These are phyloP conservation scores for Bombylius major DNA, from an alignment of 2,888 invertebrate genomes.

Conservation along the genomic window DNA sequence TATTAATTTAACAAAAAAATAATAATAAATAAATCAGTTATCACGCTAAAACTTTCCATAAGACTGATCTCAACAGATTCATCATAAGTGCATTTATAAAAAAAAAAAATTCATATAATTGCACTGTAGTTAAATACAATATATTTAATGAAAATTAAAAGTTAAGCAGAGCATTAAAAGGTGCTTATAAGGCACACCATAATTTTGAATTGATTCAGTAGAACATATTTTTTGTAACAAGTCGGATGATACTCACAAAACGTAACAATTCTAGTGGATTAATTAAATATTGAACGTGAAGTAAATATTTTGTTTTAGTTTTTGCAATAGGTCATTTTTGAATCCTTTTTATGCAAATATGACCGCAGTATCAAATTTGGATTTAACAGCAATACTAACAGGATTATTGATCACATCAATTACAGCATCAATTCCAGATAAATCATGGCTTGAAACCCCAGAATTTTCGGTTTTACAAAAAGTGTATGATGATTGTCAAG, in stretches of 20 bases:
- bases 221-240: not conserved
- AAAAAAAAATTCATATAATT: not conserved
- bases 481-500: constrained; percentile 51
- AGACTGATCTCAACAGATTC: not conserved
- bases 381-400: constrained; percentile 1
- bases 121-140: not conserved
- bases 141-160: not conserved
- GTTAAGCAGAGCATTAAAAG: constrained; percentile 19
- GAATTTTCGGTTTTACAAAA: constrained; percentile 46
- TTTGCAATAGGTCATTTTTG: not conserved
- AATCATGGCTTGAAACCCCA: constrained; percentile 39
- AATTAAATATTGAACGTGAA: not conserved
- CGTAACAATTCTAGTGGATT: not conserved
- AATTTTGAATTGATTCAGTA: constrained; percentile 8
- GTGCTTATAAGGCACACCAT: constrained; percentile 15
- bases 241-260: not conserved
- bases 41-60: constrained; percentile 3
- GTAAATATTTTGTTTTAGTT: too few species aligned
- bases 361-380: constrained; percentile 2
- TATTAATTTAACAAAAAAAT: too few species aligned
- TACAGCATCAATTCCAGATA: constrained; percentile 5
- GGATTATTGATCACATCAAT: constrained; percentile 10
- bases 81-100: not conserved
- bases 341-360: not conserved
- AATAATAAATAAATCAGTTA: not conserved